A percentile compares a stretch with the other conserved stretches of the same genome.
Evolutionary conservation across 2,888 invertebrate genomes (phyloP).

Genomic region (Lysandra bellargus): DNA sequence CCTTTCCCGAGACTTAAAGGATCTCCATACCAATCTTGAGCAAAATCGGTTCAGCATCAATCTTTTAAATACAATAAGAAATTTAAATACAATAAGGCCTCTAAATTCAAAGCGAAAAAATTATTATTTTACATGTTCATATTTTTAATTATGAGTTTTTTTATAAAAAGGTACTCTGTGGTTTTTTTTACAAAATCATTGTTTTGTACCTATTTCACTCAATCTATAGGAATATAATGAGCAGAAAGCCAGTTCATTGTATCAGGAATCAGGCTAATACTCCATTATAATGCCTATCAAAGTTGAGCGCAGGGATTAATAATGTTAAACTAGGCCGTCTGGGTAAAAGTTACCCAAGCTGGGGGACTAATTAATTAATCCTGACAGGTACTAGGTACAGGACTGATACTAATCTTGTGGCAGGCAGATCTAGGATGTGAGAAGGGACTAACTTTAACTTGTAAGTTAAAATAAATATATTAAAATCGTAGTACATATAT

Average conservation of each 20-base stretch:
- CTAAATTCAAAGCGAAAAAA: no score
- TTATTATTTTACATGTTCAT: no score
- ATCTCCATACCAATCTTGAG: no score
- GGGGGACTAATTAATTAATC: slow-evolving; percentile 4
- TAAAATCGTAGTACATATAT: no score
- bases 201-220: neutral
- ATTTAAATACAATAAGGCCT: no score
- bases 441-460: neutral
- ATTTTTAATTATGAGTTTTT: neutral
- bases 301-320: slow-evolving; percentile 13
- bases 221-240: neutral
- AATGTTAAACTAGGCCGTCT: slow-evolving; percentile 15
- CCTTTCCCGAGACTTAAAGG: no score
- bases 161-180: neutral
- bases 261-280: neutral
- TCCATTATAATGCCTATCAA: slow-evolving; percentile 1
- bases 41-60: no score
- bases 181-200: neutral
- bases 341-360: slow-evolving; percentile 4
- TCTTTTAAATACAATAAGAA: no score
- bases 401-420: neutral
- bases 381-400: neutral
- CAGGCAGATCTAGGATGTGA: neutral
- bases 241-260: neutral
- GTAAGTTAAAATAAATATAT: no score